phyloP scores from a whole-genome alignment of 2,113 vertebrate genomes.

The Oxyruncus cristatus region DNA sequence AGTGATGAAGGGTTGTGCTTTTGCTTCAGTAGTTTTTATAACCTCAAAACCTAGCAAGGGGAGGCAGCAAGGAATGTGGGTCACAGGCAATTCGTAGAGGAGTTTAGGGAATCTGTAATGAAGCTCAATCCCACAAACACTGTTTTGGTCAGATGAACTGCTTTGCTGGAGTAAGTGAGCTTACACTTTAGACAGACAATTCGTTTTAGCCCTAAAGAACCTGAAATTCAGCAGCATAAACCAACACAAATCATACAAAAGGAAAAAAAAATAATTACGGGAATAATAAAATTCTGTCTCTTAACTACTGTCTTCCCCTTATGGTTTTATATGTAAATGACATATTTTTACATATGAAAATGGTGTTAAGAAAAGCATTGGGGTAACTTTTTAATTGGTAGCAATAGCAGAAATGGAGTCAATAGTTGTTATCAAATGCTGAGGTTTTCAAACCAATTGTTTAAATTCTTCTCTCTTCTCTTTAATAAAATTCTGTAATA shows the following conservation, averaged over 20 bases:
- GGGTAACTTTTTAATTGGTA: neutral
- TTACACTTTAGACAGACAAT: neutral
- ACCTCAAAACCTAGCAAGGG: neutral
- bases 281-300: neutral
- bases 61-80: neutral
- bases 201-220: neutral
- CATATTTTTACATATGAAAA: neutral
- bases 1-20: neutral
- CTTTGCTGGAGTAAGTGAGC: neutral
- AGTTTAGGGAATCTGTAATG: neutral
- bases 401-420: neutral
- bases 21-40: neutral
- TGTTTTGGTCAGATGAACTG: neutral
- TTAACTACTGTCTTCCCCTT: neutral
- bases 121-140: neutral
- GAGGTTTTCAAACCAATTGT: neutral
- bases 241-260: neutral
- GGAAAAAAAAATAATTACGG: neutral
- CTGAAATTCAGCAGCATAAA: neutral
- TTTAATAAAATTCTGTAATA: neutral
- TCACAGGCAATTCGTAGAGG: neutral
- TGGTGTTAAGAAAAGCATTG: neutral
- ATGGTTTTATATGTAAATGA: neutral
- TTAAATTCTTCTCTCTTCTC: neutral
- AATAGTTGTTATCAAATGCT: accelerated